A percentile compares a stretch with the other conserved stretches of the same genome.
Conservation (phyloP, 2,797 vertebrate genomes). For the Thunnus albacares region DNA sequence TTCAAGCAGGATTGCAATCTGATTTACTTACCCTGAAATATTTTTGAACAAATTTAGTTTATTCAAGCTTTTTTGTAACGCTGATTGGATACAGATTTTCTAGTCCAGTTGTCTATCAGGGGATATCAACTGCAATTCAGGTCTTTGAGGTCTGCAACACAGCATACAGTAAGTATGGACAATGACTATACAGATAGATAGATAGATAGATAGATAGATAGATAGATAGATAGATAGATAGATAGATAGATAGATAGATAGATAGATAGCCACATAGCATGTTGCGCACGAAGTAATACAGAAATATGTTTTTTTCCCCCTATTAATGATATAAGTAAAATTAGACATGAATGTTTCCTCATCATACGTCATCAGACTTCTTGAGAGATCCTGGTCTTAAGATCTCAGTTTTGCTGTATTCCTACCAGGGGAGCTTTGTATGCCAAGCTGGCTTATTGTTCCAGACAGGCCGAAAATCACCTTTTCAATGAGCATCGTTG, state of each 20-base stretch:
- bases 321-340: conserved; percentile 43
- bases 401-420: conserved; percentile 49
- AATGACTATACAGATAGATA: too few relatives aligned
- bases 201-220: background rate
- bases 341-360: conserved; percentile 46
- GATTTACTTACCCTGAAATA: too few relatives aligned
- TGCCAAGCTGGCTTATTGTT: conserved; percentile 56
- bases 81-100: too few relatives aligned
- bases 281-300: background rate
- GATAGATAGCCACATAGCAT: background rate
- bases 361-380: conserved; percentile 27
- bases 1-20: too few relatives aligned
- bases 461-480: conserved; percentile 77
- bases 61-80: too few relatives aligned
- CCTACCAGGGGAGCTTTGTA: conserved; percentile 41
- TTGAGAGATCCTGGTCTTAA: conserved; percentile 36
- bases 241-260: too few relatives aligned
- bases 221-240: background rate
- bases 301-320: conserved; percentile 10
- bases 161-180: too few relatives aligned
- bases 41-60: too few relatives aligned
- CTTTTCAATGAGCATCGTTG: conserved; percentile 67
- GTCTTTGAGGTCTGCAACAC: too few relatives aligned
- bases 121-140: too few relatives aligned
- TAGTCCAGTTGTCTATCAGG: too few relatives aligned